A percentile compares a stretch with the other conserved stretches of the same genome.
Evolutionary conservation across 2,113 vertebrate species (phyloP).

Genomic region (Crotophaga sulcirostris): DNA sequence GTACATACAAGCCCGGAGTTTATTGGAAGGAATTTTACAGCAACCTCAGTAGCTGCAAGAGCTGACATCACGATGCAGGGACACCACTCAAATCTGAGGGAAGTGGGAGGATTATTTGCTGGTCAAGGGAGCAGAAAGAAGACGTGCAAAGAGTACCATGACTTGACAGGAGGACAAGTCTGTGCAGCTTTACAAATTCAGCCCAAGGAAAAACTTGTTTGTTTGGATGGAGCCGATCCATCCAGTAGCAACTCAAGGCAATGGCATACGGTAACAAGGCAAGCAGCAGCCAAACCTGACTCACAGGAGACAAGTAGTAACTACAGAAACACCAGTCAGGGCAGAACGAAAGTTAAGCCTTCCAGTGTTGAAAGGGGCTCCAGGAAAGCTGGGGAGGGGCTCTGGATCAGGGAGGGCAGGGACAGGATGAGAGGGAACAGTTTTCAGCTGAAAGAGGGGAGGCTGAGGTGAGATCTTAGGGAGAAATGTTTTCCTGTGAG

Average conservation of each 20-base stretch:
- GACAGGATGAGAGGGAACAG: too few species aligned
- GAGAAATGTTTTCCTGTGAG: too few species aligned
- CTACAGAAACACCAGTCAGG: not conserved
- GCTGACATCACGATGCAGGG: not conserved
- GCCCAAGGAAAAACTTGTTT: not conserved
- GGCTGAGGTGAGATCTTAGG: too few species aligned
- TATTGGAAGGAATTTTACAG: not conserved
- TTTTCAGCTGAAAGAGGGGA: too few species aligned
- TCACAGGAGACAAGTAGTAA: not conserved
- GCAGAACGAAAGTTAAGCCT: not conserved
- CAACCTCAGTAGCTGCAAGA: not conserved
- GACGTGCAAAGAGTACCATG: not conserved
- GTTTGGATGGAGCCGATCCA: not conserved
- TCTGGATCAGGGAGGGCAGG: too few species aligned
- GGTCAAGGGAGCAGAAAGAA: not conserved
- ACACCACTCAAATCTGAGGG: not conserved
- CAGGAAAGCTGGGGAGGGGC: too few species aligned
- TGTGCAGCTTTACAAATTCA: not conserved
- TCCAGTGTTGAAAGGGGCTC: too few species aligned
- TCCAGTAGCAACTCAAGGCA: not conserved
- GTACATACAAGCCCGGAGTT: not conserved
- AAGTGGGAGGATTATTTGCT: not conserved
- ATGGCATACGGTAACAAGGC: not conserved
- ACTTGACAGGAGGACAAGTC: not conserved
- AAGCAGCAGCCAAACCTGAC: not conserved